Evolutionary conservation across 2,888 invertebrate genomes (phyloP).

Genomic region (Glyphotaelius pellucidus): DNA sequence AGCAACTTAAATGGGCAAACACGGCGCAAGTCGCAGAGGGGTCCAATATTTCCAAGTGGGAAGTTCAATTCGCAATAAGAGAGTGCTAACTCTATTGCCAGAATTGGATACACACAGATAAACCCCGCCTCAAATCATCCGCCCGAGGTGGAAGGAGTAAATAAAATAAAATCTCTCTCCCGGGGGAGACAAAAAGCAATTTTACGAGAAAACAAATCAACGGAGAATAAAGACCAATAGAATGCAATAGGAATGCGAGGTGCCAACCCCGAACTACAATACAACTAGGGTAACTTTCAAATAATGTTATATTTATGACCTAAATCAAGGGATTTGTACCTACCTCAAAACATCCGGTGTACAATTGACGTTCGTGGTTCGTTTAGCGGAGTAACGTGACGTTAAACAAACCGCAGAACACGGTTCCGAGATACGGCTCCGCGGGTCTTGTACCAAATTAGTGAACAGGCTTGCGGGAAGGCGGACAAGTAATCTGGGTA

Average conservation of each 20-base stretch:
- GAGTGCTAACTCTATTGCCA: conserved; percentile 48
- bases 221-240: conserved; percentile 57
- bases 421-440: background rate
- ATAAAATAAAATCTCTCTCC: conserved; percentile 63
- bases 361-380: conserved; percentile 27
- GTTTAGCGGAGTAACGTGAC: conserved; percentile 19
- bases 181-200: conserved; percentile 65
- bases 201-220: conserved; percentile 66
- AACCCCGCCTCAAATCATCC: conserved; percentile 53
- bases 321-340: conserved; percentile 31
- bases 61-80: conserved; percentile 47
- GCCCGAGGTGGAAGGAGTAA: conserved; percentile 46
- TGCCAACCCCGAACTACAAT: conserved; percentile 3
- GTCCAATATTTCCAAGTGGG: conserved; percentile 39
- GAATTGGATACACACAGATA: conserved; percentile 46
- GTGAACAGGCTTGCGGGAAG: conserved; percentile 36
- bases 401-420: conserved; percentile 33
- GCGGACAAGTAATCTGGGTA: conserved; percentile 44
- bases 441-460: conserved; percentile 1
- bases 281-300: conserved; percentile 4
- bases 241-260: conserved; percentile 39
- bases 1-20: conserved; percentile 44
- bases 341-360: background rate
- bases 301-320: conserved; percentile 12
- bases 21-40: conserved; percentile 29